Percentiles rank a stretch among this genome's conserved stretches.
phyloP scores from a whole-genome alignment of 2,797 vertebrate genomes.

The Leuciscus waleckii region DNA sequence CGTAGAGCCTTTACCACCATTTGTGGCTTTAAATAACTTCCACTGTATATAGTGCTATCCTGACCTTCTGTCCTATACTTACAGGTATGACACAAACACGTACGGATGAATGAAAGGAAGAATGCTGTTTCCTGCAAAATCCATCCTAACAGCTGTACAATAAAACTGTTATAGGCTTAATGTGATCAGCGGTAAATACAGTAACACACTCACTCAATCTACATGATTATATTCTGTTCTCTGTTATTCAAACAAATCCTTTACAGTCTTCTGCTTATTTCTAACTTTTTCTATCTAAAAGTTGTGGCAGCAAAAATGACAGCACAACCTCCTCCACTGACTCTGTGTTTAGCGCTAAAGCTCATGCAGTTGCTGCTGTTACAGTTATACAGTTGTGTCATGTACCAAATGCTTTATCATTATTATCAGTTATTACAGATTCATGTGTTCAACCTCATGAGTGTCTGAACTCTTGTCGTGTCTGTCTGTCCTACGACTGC shows the following conservation, averaged over 20 bases:
- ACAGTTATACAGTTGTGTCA: not conserved
- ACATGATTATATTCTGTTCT: not conserved
- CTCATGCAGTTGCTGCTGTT: too few species aligned
- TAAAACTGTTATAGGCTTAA: not conserved
- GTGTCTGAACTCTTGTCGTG: rapidly evolving
- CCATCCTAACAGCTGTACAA: not conserved
- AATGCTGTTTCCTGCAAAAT: not conserved
- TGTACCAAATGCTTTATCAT: too few species aligned
- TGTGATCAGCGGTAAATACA: not conserved
- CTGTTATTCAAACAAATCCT: not conserved
- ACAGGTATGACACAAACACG: not conserved
- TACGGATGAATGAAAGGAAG: not conserved
- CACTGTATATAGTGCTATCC: too few species aligned
- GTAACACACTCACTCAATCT: not conserved
- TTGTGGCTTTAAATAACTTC: not conserved
- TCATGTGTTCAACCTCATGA: not conserved
- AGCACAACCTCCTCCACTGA: too few species aligned
- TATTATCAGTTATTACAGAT: not conserved
- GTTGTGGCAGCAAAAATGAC: too few species aligned
- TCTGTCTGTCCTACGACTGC: rapidly evolving
- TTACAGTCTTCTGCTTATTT: too few species aligned
- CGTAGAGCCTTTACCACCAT: too few species aligned
- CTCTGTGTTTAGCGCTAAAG: too few species aligned
- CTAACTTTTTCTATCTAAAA: too few species aligned
- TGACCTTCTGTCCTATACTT: not conserved